Base-by-base conservation (phyloP, 2,888 invertebrate genomes). In the Himalopsyche japonica region DNA sequence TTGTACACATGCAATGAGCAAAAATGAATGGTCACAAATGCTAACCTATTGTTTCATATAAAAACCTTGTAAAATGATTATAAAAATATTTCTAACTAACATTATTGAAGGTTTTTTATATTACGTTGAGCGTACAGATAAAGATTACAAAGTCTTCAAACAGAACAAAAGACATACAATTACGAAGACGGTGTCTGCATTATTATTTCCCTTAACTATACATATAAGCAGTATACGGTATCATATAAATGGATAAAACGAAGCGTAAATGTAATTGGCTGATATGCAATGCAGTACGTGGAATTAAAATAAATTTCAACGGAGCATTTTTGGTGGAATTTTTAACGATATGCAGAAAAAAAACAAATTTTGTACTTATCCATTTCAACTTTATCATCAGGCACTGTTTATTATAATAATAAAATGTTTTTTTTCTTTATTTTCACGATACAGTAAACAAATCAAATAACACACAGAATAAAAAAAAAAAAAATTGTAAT, bases 11-110 rank as follows among this genome's bases (percentile, higher is more conserved):
- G 70, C 70, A 70, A 27, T 27, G 70, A 70, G 70, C 70, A 70
- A 70, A 70, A 70, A 70, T 70, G 70, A 70, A 70, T 70, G 70
- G 70, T 70, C 70, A 70, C 70, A 70, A 77, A 77, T 77, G 43
- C 77, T 77, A 37, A 77, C 43, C 37, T 77, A 77, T 34, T 37
- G n/a, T 15, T 77, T 24, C 77, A 37, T 77, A 77, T 77, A 34
- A 77, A 77, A 77, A 77, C 34, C 34, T 43, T 34, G 77, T 77
- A 77, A 77, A 77, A 77, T 77, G 77, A 20, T 77, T 77, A 37
- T 24, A 77, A 77, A 77, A 77, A 77, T 77, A 70, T 70, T 70
- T 70, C 20, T 70, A 70, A 70, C 70, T 70, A 70, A 70, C 70
- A 70, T 70, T 70, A 70, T 70, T 30, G 70, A 70, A 70, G 70